Base-by-base conservation (phyloP, 2,797 vertebrate genomes). In the Pelobates cultripes region DNA sequence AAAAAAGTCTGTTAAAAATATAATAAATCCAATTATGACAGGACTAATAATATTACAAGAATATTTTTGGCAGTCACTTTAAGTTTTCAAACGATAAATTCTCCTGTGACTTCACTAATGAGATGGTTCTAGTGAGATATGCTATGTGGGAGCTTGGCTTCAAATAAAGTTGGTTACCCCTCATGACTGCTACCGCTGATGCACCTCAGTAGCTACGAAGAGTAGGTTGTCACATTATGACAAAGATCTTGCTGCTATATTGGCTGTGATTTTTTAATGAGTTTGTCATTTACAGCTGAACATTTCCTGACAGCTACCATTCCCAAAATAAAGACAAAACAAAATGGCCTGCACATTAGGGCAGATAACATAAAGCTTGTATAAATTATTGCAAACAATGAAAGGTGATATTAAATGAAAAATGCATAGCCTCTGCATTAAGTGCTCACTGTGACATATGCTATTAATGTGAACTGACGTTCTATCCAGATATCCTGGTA, bases 241-340 rank as follows among this genome's bases (percentile, higher is more conserved):
- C 72, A 75, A 47, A 69, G 53, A 43, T 42, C 79, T 64, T 81
- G 79, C 79, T 75, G 66, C 60, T 81, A 69, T 61, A 45, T 70
- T 75, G 66, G 64, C 63, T 75, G 43, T 14, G 15, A 70, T 75
- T 70, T 42, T 43, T 60, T 68, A 70, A 75, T 57, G 42, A 74
- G 73, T 68, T 64, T 68, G 53, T 80, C 47, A 69, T 74, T 74
- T 13, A 28, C 61, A 28, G 61, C 5, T 6, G 1, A 40, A 6
- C 7, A 12, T 64, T 64, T 64, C 2, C 5, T 64, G 6, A 64
- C 28, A 64, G 4, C 57, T 60, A 64, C n/a, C n/a, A 40, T 60
- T 60, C 14, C 61, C 28, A 64, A 64, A 64, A 40, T 64, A 64
- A 40, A 40, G 28, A 40, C 61, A 57, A 57, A 14, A 3, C 61